Base-by-base conservation (phyloP, 2,113 vertebrate genomes). In the Mastomys natalensis region DNA sequence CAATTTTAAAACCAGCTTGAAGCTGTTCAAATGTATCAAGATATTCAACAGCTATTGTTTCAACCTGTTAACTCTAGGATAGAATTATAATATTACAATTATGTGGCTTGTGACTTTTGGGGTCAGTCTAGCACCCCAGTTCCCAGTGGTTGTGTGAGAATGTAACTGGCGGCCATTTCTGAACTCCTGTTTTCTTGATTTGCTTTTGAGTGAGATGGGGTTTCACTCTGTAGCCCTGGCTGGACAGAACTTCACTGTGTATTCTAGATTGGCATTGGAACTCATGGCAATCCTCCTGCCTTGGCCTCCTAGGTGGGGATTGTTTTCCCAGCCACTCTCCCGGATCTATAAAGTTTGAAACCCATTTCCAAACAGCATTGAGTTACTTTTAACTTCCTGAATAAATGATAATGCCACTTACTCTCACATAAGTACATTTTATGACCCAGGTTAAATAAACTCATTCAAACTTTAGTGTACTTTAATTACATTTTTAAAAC, bases 401-500 rank as follows among this genome's bases (percentile, higher is more conserved):
- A 53, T 21, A 45, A 82, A 77, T 13, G 58, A n/a, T 12, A 72
- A 10, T 40, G 31, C 70, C 21, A 72, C 1, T 24, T 84, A 19
- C 66, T 53, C n/a, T 45, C 62, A 10, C 7, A 45, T 58, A 72
- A 37, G 24, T 13, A 40, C 92, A 22, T 62, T 85, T 95, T 95
- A 34, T 45, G 78, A 87, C 22, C 11, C 8, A 51, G 21, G 21
- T 93, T 74, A 24, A 66, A 37, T 24, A 88, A 93, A 84, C 17
- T 95, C 58, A n/a, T 5, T 48, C 31, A 72, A 72, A 77, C 1
- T 26, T 51, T 7, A 93, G n/a, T 13, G 77, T 92, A 43, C 68
- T 82, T 92, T 40, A 77, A 58, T 78, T 15, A 26, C 48, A 64
- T 60, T 88, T 85, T 88, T 76, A 87, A 96, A 78, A 90, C 29